These are phyloP conservation scores for Aplodontia rufa DNA, from an alignment of 2,113 vertebrate species.

Conservation along the genomic window DNA sequence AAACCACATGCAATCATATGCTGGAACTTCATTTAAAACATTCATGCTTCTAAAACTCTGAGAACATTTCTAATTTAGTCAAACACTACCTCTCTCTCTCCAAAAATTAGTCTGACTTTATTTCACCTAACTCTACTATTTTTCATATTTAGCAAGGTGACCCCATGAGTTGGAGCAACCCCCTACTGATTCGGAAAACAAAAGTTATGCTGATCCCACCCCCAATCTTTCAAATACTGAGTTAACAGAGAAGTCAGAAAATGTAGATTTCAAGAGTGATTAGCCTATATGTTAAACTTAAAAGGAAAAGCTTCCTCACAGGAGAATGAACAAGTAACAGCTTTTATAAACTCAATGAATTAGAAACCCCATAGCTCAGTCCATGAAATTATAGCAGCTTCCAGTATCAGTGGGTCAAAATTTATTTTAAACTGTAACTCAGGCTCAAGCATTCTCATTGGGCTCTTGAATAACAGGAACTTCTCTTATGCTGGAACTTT, in stretches of 20 bases:
- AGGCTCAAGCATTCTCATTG: neutral
- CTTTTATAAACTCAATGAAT: neutral
- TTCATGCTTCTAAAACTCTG: neutral
- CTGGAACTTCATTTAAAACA: neutral
- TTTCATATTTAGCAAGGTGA: slow-evolving; percentile 18
- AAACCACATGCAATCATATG: slow-evolving; percentile 53
- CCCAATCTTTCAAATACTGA: neutral
- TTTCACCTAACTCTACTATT: slow-evolving; percentile 23
- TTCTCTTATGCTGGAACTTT: neutral
- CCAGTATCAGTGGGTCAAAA: neutral
- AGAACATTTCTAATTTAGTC: neutral
- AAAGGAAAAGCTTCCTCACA: neutral
- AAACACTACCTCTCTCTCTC: neutral
- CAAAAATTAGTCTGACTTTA: neutral
- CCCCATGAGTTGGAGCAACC: neutral
- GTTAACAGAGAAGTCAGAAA: neutral
- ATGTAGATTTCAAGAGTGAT: neutral
- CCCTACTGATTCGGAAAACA: slow-evolving; percentile 11
- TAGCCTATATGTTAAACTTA: neutral
- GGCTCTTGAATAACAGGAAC: neutral
- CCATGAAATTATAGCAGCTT: neutral
- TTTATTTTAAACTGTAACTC: neutral
- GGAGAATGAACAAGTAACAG: neutral
- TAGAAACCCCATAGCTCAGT: neutral
- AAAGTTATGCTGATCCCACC: neutral